phyloP scores from a whole-genome alignment of 2,888 invertebrate genomes.

The Mamestra brassicae region DNA sequence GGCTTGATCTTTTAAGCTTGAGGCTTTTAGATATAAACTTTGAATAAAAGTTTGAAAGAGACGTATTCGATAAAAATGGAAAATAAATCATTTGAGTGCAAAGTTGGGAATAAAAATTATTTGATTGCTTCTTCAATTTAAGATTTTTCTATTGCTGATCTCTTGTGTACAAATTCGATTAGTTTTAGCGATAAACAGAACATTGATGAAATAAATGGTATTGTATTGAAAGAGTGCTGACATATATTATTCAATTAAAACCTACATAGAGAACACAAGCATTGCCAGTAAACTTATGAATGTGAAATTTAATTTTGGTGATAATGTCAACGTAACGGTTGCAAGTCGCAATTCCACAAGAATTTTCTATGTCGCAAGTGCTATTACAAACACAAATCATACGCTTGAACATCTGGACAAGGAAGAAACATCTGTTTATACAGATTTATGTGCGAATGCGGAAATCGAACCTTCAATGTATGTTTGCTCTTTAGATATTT shows the following conservation, averaged over 20 bases:
- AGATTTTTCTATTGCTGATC: slow-evolving; percentile 22
- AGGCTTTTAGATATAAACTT: slow-evolving; percentile 56
- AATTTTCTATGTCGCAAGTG: slow-evolving; percentile 25
- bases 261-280: neutral
- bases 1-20: slow-evolving; percentile 43
- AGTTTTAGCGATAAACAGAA: slow-evolving; percentile 10
- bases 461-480: slow-evolving; percentile 53
- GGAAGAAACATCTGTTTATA: slow-evolving; percentile 31
- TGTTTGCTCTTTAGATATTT: slow-evolving; percentile 29
- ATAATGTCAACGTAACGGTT: neutral
- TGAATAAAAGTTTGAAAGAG: slow-evolving; percentile 33
- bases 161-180: slow-evolving; percentile 32
- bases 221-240: neutral
- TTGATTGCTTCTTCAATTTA: slow-evolving; percentile 19
- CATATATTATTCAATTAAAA: neutral
- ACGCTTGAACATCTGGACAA: slow-evolving; percentile 19
- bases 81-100: slow-evolving; percentile 50
- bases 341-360: neutral
- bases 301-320: neutral
- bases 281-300: neutral
- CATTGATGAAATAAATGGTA: neutral
- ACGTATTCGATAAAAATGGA: slow-evolving; percentile 45
- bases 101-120: slow-evolving; percentile 28
- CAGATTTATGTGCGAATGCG: slow-evolving; percentile 53
- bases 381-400: slow-evolving; percentile 52